Evolutionary conservation across 1,140 invertebrate genomes (phyloP).

Genomic region (Tribolium madens): DNA sequence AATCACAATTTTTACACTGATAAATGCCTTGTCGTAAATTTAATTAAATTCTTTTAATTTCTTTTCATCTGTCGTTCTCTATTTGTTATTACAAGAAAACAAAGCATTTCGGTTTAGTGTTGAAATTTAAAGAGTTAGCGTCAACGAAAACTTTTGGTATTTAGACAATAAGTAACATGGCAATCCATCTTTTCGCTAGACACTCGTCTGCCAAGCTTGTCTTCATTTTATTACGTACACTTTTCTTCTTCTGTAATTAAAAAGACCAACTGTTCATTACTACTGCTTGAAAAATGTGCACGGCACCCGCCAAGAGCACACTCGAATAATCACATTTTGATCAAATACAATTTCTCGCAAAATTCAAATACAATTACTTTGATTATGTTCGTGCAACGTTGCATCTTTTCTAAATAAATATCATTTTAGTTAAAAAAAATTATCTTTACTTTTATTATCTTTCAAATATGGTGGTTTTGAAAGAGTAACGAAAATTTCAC

Average conservation of each 20-base stretch:
- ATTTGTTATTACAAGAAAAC: slow-evolving; percentile 45
- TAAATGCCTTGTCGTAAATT: slow-evolving; percentile 30
- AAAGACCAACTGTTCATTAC: slow-evolving; percentile 53
- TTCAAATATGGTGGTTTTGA: too few species aligned
- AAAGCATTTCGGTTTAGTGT: slow-evolving; percentile 41
- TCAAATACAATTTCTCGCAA: slow-evolving; percentile 26
- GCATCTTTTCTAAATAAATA: too few species aligned
- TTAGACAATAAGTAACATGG: slow-evolving; percentile 53
- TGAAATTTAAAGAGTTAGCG: slow-evolving; percentile 51
- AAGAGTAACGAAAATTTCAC: too few species aligned
- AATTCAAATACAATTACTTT: too few species aligned
- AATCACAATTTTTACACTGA: slow-evolving; percentile 13
- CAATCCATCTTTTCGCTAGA: slow-evolving; percentile 52
- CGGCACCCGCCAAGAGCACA: slow-evolving; percentile 29
- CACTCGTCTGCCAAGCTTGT: slow-evolving; percentile 47
- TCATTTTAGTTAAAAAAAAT: too few species aligned
- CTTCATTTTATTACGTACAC: slow-evolving; percentile 54
- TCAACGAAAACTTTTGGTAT: slow-evolving; percentile 49
- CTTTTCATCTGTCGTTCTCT: not conserved
- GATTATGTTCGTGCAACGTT: too few species aligned
- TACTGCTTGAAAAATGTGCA: slow-evolving; percentile 43
- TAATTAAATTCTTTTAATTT: slow-evolving; percentile 40
- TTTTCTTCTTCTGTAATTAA: slow-evolving; percentile 53
- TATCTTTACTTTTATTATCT: too few species aligned
- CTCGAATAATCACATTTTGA: slow-evolving; percentile 28